Percentiles rank a stretch among this genome's conserved stretches.
phyloP scores from a whole-genome alignment of 2,113 vertebrate species.

The Ceyx melanurus region DNA sequence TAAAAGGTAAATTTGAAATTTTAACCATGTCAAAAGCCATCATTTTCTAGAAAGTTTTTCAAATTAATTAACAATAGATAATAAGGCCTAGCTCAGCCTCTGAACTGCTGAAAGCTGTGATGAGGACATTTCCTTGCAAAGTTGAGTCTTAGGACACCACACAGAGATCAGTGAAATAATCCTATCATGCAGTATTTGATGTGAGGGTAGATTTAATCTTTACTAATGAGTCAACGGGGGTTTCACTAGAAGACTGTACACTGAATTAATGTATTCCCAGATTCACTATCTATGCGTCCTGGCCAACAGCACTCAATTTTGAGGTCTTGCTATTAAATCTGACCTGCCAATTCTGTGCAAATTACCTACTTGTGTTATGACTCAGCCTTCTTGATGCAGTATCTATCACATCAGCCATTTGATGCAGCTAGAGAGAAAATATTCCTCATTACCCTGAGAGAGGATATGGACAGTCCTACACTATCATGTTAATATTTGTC shows the following conservation, averaged over 20 bases:
- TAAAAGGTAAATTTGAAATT: not conserved
- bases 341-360: not conserved
- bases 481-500: not conserved
- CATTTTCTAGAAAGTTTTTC: not conserved
- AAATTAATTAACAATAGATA: not conserved
- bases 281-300: not conserved
- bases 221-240: not conserved
- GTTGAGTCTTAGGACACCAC: not conserved
- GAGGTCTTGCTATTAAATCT: not conserved
- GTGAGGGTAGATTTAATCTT: not conserved
- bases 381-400: rapidly evolving
- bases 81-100: not conserved
- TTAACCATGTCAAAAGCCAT: not conserved
- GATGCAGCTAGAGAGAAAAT: not conserved
- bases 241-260: not conserved
- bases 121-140: not conserved
- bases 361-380: not conserved
- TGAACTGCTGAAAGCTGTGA: not conserved
- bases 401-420: not conserved
- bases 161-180: not conserved
- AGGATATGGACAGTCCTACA: not conserved
- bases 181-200: not conserved
- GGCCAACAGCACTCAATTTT: not conserved
- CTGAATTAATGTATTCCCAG: not conserved
- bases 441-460: not conserved